Percentiles rank a stretch among this genome's conserved stretches.
Evolutionary conservation across 2,797 vertebrate genomes (phyloP).

Genomic region (Enoplosus armatus): DNA sequence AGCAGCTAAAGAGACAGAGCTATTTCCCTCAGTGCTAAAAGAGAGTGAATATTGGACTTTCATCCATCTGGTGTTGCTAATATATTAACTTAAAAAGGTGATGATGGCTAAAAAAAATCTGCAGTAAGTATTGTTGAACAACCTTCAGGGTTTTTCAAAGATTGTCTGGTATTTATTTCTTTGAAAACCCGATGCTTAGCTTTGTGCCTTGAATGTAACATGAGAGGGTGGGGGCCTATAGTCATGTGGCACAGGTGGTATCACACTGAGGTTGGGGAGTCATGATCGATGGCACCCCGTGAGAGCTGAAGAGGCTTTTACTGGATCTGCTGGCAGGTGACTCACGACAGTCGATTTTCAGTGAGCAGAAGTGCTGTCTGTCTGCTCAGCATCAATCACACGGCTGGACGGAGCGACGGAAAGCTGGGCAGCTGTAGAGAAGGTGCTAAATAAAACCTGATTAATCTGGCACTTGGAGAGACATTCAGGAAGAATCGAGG

Average conservation of each 20-base stretch:
- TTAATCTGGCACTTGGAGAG: constrained; percentile 24
- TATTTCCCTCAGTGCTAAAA: not conserved
- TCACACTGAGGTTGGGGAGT: not conserved
- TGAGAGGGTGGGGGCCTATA: too few species aligned
- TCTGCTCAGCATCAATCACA: constrained; percentile 56
- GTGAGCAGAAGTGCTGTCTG: constrained; percentile 35
- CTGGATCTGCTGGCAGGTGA: constrained; percentile 44
- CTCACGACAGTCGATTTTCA: constrained; percentile 31
- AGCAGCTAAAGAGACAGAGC: not conserved
- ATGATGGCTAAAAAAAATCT: too few species aligned
- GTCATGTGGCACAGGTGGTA: not conserved
- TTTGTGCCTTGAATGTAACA: too few species aligned
- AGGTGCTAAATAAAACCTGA: constrained; percentile 52
- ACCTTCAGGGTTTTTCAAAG: not conserved
- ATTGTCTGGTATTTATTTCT: not conserved
- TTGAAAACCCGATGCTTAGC: not conserved
- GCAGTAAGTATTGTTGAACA: not conserved
- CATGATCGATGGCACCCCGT: constrained; percentile 27
- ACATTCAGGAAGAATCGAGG: not conserved
- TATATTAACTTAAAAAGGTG: not conserved
- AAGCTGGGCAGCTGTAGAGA: constrained; percentile 35
- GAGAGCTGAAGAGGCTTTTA: constrained; percentile 33
- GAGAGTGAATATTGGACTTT: not conserved
- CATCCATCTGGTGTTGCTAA: too few species aligned
- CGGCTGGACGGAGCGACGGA: constrained; percentile 3